Base-by-base conservation (phyloP, 1,140 invertebrate species). In the Acromyrmex charruanus region DNA sequence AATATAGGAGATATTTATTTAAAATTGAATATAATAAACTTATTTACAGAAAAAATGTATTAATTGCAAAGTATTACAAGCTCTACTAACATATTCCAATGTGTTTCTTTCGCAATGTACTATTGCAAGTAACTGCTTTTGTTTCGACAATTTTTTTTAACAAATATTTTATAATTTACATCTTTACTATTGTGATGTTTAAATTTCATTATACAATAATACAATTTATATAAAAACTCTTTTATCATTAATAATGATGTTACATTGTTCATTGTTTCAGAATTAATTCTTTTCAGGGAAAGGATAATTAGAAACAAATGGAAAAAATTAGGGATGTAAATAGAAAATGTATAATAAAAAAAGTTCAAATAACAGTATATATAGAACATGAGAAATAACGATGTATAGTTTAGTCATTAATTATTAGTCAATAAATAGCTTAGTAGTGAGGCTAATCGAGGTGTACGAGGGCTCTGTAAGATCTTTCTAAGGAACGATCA, bases 401-500 rank as follows among this genome's bases (percentile, higher is more conserved):
- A 25, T 4, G 2, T 44, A 44, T 44, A 44, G 39, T 44, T 44
- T 53, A 16, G n/a, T 63, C 25, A 49, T 55, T 69, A 72, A 82
- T 82, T 82, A 82, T 71, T 25, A 44, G 25, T 71, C 59, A 35
- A n/a, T n/a, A 35, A 72, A 28, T 61, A 58, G 18, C 49, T 72
- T 16, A 53, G 21, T 18, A 25, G 68, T 21, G n/a, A 59, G 12
- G 10, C 10, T 28, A 77, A 28, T 59, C 14, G 31, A 51, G 4
- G 49, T 44, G 7, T 44, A 39, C 21, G 44, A 25, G 18, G 1
- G 28, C 10, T 21, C 18, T n/a, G 28, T 35, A 35, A 35, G 39
- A 61, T 75, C 80, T 7, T 61, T 51, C 53, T 21, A 28, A 75
- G 39, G 80, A 44, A 74, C 39, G 69, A 84, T 84, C 80, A 25